These are phyloP conservation scores for Lutraria lutraria DNA, from an alignment of 2,888 invertebrate species.

Conservation along the genomic window DNA sequence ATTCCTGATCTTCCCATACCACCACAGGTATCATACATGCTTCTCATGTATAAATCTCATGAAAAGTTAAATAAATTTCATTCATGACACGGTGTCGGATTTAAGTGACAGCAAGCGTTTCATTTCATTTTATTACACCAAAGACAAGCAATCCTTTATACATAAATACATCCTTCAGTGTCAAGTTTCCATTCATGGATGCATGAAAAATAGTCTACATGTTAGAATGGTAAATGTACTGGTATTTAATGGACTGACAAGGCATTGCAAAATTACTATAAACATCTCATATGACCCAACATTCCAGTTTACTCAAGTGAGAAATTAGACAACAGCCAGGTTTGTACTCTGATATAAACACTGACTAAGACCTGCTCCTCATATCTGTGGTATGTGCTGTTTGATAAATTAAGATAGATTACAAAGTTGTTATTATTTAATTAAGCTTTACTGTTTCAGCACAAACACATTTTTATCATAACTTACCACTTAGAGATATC, in stretches of 20 bases:
- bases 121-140: constrained; percentile 1
- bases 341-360: constrained; percentile 7
- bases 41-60: too few species aligned
- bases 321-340: not conserved
- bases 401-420: constrained; percentile 24
- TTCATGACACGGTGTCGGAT: not conserved
- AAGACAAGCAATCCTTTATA: not conserved
- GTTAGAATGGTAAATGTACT: not conserved
- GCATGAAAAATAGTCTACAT: not conserved
- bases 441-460: constrained; percentile 5
- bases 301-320: constrained; percentile 18
- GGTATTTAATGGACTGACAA: not conserved
- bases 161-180: not conserved
- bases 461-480: not conserved
- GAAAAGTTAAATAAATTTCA: too few species aligned
- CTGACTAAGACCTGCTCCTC: not conserved
- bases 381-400: not conserved
- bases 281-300: not conserved
- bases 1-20: too few species aligned
- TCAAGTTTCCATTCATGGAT: not conserved
- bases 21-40: too few species aligned
- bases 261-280: not conserved
- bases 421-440: constrained; percentile 22
- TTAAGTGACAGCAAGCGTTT: not conserved
- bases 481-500: constrained; percentile 11